Percentiles rank a stretch among this genome's conserved stretches.
These are phyloP conservation scores for Micronycteris hirsuta DNA, from an alignment of 2,113 vertebrate genomes.

Conservation along the genomic window DNA sequence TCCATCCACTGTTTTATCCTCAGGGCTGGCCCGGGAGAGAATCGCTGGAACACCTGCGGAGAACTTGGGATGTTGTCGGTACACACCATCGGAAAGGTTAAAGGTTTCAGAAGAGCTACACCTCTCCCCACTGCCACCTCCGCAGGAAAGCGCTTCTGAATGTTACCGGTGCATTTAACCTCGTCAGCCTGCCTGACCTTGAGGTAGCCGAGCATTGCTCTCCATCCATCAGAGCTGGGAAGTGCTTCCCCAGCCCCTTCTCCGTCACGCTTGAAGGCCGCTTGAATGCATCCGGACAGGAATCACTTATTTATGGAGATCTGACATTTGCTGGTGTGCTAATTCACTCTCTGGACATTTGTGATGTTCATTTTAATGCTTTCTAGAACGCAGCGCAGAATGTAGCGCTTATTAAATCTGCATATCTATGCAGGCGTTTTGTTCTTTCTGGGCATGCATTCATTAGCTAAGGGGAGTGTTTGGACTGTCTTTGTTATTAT, in stretches of 20 bases:
- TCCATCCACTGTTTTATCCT: rapidly evolving
- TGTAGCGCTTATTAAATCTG: neutral
- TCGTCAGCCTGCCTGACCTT: slow-evolving; percentile 70
- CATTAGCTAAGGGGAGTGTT: neutral
- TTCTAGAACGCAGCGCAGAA: neutral
- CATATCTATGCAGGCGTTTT: neutral
- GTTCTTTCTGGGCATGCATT: neutral
- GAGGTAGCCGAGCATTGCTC: neutral
- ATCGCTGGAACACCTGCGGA: slow-evolving; percentile 41
- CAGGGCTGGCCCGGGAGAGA: slow-evolving; percentile 16
- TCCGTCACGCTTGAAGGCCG: neutral
- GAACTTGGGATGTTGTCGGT: slow-evolving; percentile 56
- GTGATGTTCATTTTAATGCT: slow-evolving; percentile 43
- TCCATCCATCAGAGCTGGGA: neutral
- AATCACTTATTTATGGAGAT: slow-evolving; percentile 58
- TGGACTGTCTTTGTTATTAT: neutral
- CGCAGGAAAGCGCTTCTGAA: neutral
- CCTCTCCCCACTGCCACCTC: neutral
- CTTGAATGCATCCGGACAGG: slow-evolving; percentile 4
- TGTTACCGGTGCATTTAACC: slow-evolving; percentile 54
- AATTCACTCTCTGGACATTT: neutral
- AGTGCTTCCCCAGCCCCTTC: neutral
- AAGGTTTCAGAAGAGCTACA: slow-evolving; percentile 3
- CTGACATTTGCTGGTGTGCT: slow-evolving; percentile 23
- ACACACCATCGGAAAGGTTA: neutral